These are phyloP conservation scores for Achlya flavicornis DNA, from an alignment of 2,888 invertebrate species.

Conservation along the genomic window DNA sequence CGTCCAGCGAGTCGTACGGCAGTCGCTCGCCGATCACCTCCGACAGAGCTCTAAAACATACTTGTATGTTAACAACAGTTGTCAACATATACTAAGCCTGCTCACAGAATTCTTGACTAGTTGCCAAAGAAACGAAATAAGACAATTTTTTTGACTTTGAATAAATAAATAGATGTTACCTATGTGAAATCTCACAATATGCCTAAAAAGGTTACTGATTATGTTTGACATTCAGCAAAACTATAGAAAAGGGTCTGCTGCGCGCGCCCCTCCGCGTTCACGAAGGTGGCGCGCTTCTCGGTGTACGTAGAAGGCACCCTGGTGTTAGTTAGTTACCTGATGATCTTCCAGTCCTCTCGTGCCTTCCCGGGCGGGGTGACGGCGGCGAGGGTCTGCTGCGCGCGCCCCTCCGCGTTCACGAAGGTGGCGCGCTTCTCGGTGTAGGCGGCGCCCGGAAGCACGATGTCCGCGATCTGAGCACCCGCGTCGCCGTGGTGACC, in stretches of 20 bases:
- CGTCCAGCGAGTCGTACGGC: constrained; percentile 94
- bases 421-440: constrained; percentile 99
- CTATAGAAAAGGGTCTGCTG: constrained; percentile 89
- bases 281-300: constrained; percentile 98
- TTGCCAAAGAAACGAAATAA: too few relatives aligned
- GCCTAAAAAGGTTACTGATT: too few relatives aligned
- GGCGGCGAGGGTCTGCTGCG: constrained; percentile 94
- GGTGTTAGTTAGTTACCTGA: constrained; percentile 69
- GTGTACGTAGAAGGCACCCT: constrained; percentile 87
- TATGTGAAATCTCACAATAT: too few relatives aligned
- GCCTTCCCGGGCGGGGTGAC: constrained; percentile 96
- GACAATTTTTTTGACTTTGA: too few relatives aligned
- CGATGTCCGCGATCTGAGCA: constrained; percentile 95
- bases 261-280: constrained; percentile 98
- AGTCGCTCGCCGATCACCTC: constrained; percentile 90
- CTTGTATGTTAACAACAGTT: background rate
- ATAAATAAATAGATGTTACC: too few relatives aligned
- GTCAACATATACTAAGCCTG: too few relatives aligned
- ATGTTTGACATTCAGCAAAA: too few relatives aligned
- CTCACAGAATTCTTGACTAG: too few relatives aligned
- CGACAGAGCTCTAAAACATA: constrained; percentile 90
- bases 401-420: constrained; percentile 98
- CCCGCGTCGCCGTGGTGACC: constrained; percentile 98
- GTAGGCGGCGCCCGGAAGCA: constrained; percentile 98
- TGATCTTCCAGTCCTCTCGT: constrained; percentile 99